These are phyloP conservation scores for Peromyscus maniculatus DNA, from an alignment of 2,113 vertebrate genomes.

Conservation along the genomic window DNA sequence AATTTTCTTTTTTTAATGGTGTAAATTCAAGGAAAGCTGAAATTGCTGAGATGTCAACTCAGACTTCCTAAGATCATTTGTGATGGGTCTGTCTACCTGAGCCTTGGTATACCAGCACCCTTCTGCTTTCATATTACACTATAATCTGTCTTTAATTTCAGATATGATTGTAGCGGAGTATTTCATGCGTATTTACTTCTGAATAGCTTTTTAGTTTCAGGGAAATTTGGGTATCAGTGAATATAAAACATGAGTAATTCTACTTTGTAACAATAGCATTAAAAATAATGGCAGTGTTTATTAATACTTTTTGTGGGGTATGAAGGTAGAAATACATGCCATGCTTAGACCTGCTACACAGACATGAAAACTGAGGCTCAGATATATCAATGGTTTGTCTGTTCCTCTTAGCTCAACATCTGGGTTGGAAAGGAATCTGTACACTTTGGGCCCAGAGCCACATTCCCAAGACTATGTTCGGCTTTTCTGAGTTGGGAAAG, in stretches of 20 bases:
- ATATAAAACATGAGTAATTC: background rate
- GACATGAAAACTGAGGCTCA: background rate
- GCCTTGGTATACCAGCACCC: background rate
- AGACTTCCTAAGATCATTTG: background rate
- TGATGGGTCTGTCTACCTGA: background rate
- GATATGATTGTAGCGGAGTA: background rate
- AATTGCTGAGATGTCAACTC: background rate
- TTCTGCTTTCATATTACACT: background rate
- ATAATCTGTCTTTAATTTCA: background rate
- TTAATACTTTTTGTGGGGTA: background rate
- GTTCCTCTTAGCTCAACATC: background rate
- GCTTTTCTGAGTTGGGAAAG: background rate
- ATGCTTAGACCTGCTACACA: background rate
- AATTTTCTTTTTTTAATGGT: constrained; percentile 52
- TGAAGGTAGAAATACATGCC: background rate
- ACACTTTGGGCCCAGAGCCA: background rate
- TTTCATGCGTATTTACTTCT: background rate
- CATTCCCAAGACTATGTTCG: background rate
- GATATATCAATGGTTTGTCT: background rate
- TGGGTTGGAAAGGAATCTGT: background rate
- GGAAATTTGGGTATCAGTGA: background rate
- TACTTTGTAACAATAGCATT: background rate
- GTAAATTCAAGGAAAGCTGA: constrained; percentile 39
- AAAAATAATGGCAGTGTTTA: background rate
- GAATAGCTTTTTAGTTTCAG: background rate